These are phyloP conservation scores for Alentia gelatinosa DNA, from an alignment of 2,888 invertebrate genomes.

Conservation along the genomic window DNA sequence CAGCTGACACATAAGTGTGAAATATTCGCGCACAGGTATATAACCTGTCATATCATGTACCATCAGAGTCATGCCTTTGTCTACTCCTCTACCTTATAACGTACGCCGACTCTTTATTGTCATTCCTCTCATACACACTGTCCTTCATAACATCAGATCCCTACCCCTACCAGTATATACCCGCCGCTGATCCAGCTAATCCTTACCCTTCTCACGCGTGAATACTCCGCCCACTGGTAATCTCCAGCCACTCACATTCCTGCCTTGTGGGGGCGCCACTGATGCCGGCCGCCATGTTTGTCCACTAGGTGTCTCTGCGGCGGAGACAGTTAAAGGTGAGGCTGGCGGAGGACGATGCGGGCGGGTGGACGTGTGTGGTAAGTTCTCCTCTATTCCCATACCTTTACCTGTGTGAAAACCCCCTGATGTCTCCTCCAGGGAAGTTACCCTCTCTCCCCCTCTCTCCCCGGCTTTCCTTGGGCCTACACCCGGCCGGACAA, in stretches of 20 bases:
- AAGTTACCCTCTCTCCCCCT: no score
- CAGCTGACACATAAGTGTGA: no score
- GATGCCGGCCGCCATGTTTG: not conserved
- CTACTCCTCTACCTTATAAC: no score
- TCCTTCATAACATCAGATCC: not conserved
- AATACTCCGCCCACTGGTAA: not conserved
- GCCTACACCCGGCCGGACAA: no score
- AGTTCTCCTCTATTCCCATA: not conserved
- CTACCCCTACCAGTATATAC: not conserved
- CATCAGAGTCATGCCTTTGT: no score
- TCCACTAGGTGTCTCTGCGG: not conserved
- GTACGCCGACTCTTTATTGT: no score
- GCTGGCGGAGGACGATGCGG: not conserved
- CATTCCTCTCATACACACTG: not conserved
- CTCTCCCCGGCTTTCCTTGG: no score
- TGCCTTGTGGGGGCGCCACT: not conserved
- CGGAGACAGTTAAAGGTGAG: constrained; percentile 1
- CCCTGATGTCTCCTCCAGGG: no score
- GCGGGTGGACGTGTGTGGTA: not conserved
- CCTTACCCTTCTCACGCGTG: not conserved
- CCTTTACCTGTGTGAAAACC: not conserved
- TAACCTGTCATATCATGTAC: no score
- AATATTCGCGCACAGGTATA: no score
- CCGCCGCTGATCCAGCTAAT: not conserved
- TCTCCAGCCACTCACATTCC: not conserved